Base-by-base conservation (phyloP, 2,113 vertebrate species). In the Pelmatolapia mariae region DNA sequence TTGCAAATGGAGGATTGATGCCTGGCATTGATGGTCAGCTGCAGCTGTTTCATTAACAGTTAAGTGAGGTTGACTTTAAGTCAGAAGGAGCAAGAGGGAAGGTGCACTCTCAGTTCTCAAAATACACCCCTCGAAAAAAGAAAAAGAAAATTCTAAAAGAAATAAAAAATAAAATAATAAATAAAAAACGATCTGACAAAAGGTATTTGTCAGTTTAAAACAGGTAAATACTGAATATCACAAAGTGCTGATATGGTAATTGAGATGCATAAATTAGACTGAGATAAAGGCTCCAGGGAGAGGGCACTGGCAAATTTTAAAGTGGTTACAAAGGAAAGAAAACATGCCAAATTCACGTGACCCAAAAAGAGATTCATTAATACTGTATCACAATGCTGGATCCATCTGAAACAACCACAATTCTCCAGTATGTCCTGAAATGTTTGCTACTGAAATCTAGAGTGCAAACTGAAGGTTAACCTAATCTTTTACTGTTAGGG, bases 51-150 rank as follows among this genome's bases (percentile, higher is more conserved):
- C 63, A 81, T 53, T 76, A 73, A 89, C 78, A 87, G 80, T 38
- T 29, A 81, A 89, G 80, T 57, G 83, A 91, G 76, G 61, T 33
- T 89, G 92, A 66, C 90, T 93, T 86, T 89, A 57, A 82, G 83
- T 80, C 87, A 92, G 81, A 82, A 86, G 54, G 66, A 73, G 45
- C 31, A 45, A 45, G 57, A 86, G 52, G 71, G 71, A 80, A 61
- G 61, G 71, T 91, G 54, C 71, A 57, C 54, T 85, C 90, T 89
- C 87, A 87, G 56, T 76, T 87, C 56, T 81, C 81, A 89, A 92
- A 91, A 86, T 6, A 3, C 33, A 85, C 43, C 43, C 52, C 9
- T 53, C 4, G 3, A 50, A 29, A 76, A 47, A 76, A 50, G 68
- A 18, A 76, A 43, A 71, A 47, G 43, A 29, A 76, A 71, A 71